Evolutionary conservation across 2,797 vertebrate species (phyloP).

Genomic region (Acanthornis magna): DNA sequence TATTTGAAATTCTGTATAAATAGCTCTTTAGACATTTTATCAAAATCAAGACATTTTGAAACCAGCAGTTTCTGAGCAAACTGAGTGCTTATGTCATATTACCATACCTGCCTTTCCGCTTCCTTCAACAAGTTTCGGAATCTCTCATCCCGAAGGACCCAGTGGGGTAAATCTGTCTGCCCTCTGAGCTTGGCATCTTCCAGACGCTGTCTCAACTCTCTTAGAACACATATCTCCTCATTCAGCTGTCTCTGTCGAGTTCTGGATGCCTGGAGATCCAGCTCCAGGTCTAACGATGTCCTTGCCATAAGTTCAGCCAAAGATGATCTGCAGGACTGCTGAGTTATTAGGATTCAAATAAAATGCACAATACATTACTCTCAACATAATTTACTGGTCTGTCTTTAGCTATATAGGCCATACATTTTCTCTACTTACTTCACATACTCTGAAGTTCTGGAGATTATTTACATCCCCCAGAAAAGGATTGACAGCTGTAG

Average conservation of each 20-base stretch:
- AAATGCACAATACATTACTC: not conserved
- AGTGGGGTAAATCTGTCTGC: constrained; percentile 85
- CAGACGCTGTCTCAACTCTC: constrained; percentile 90
- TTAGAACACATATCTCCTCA: constrained; percentile 89
- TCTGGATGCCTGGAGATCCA: constrained; percentile 99
- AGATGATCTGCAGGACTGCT: constrained; percentile 90
- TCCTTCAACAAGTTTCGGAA: constrained; percentile 90
- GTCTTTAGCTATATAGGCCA: not conserved
- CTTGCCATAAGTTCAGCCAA: constrained; percentile 92
- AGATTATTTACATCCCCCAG: not conserved
- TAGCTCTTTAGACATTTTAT: not conserved
- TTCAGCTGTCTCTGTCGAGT: constrained; percentile 93
- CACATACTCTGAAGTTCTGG: not conserved
- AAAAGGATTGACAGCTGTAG: not conserved
- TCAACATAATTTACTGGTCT: not conserved
- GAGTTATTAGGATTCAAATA: not conserved
- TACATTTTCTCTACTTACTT: not conserved
- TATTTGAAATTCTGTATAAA: not conserved
- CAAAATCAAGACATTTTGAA: not conserved
- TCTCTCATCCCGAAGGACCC: constrained; percentile 91
- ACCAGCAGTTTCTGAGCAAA: not conserved
- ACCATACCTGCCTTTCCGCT: constrained; percentile 91
- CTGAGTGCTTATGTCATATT: not conserved
- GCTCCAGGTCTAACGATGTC: constrained; percentile 99
- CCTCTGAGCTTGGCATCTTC: constrained; percentile 88